phyloP scores from a whole-genome alignment of 1,140 invertebrate genomes.

The Popillia japonica region DNA sequence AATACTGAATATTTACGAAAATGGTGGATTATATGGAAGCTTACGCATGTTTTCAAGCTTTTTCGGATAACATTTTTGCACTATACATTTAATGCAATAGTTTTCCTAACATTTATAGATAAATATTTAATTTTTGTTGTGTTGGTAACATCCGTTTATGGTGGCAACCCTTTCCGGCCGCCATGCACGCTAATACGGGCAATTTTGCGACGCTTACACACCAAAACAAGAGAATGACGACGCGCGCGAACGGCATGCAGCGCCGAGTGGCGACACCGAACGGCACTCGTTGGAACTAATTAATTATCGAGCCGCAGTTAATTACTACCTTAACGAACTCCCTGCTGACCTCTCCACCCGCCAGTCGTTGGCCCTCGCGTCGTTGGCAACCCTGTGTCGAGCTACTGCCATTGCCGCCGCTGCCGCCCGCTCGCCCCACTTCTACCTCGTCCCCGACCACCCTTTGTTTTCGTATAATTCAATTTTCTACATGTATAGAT shows the following conservation, averaged over 20 bases:
- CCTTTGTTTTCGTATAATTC: constrained; percentile 56
- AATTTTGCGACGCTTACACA: constrained; percentile 38
- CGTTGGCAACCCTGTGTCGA: constrained; percentile 47
- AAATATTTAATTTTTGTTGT: not conserved
- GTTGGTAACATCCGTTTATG: not conserved
- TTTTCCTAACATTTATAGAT: too few species aligned
- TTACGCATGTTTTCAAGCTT: too few species aligned
- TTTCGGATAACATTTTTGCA: not conserved
- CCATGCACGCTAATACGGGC: constrained; percentile 12
- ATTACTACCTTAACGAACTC: constrained; percentile 56
- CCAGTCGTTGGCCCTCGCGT: constrained; percentile 13
- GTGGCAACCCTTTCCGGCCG: not conserved
- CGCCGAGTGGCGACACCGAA: constrained; percentile 51
- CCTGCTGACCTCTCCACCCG: constrained; percentile 40
- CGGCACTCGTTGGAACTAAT: constrained; percentile 58
- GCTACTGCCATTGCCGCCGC: constrained; percentile 43
- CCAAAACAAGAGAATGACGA: constrained; percentile 34
- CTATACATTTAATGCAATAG: too few species aligned
- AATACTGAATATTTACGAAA: too few species aligned
- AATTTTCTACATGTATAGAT: constrained; percentile 55
- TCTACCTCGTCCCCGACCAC: constrained; percentile 12
- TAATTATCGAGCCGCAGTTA: constrained; percentile 59
- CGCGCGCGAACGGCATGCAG: constrained; percentile 42
- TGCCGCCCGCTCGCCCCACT: constrained; percentile 24
- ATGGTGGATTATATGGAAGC: too few species aligned